Conservation (phyloP, 1,140 invertebrate genomes). For the Camponotus floridanus region DNA sequence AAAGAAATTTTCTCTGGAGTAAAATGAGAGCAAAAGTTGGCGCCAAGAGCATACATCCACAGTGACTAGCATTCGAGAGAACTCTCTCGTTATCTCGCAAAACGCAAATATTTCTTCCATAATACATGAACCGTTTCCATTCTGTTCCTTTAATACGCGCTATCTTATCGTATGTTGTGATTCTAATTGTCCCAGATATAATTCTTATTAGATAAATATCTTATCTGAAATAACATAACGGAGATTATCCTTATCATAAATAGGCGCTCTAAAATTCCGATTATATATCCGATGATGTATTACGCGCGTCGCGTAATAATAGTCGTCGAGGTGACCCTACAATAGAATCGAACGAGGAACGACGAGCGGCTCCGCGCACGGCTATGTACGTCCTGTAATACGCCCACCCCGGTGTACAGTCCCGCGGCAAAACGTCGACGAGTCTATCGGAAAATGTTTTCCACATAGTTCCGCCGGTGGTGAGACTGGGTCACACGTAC, state of each 20-base stretch:
- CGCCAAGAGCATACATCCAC: background rate
- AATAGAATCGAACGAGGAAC: slow-evolving; percentile 70
- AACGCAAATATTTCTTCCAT: background rate
- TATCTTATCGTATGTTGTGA: slow-evolving; percentile 11
- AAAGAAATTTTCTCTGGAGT: too few species aligned
- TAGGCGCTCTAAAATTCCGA: background rate
- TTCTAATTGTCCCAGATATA: background rate
- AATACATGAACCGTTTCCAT: background rate
- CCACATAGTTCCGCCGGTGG: slow-evolving; percentile 72
- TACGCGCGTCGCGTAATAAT: slow-evolving; percentile 33
- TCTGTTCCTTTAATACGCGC: background rate
- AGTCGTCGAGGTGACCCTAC: slow-evolving; percentile 46
- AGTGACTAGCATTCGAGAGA: background rate
- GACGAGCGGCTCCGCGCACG: slow-evolving; percentile 4
- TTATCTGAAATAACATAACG: background rate
- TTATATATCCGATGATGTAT: background rate
- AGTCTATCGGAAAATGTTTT: slow-evolving; percentile 73
- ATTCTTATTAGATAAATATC: slow-evolving; percentile 10
- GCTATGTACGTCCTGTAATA: slow-evolving; percentile 34
- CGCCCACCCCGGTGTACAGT: slow-evolving; percentile 58
- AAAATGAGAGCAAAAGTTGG: background rate
- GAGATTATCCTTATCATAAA: background rate
- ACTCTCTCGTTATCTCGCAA: too few species aligned
- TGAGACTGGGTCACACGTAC: slow-evolving; percentile 74
- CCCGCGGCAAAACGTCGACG: slow-evolving; percentile 60